Evolutionary conservation across 2,888 invertebrate species (phyloP).

Genomic region (Monochamus alternatus): DNA sequence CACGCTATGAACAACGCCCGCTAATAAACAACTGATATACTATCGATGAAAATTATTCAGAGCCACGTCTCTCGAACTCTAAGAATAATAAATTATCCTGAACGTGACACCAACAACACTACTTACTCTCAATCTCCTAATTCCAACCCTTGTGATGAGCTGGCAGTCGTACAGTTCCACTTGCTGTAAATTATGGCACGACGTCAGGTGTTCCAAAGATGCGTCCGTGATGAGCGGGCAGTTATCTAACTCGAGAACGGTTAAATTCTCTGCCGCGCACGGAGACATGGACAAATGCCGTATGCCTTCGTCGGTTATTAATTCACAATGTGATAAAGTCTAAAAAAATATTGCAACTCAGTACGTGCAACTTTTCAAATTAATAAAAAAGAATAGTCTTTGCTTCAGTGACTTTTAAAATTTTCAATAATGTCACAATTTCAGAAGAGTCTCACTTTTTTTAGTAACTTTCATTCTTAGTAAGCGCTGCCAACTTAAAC

Average conservation of each 20-base stretch:
- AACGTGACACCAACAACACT: too few species aligned
- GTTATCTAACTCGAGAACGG: conserved; percentile 97
- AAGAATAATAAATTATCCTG: too few species aligned
- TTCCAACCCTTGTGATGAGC: conserved; percentile 97
- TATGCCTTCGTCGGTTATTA: conserved; percentile 99
- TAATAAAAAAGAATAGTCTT: too few species aligned
- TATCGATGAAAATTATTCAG: too few species aligned
- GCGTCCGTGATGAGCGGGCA: conserved; percentile 98
- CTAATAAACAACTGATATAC: too few species aligned
- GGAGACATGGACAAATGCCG: conserved; percentile 93
- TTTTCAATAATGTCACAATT: too few species aligned
- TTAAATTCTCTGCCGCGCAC: conserved; percentile 94
- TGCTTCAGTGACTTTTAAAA: too few species aligned
- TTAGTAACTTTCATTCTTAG: not conserved
- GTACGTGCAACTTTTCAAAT: too few species aligned
- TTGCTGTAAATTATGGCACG: conserved; percentile 95
- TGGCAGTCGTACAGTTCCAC: conserved; percentile 99
- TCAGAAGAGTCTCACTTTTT: not conserved
- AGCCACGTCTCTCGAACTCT: too few species aligned
- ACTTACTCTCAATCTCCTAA: conserved; percentile 92
- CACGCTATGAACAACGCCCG: too few species aligned
- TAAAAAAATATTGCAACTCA: conserved; percentile 70
- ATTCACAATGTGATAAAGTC: conserved; percentile 98
- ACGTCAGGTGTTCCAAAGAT: conserved; percentile 93
- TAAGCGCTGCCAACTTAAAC: too few species aligned